These are phyloP conservation scores for Hestina assimilis DNA, from an alignment of 1,140 invertebrate species.

Conservation along the genomic window DNA sequence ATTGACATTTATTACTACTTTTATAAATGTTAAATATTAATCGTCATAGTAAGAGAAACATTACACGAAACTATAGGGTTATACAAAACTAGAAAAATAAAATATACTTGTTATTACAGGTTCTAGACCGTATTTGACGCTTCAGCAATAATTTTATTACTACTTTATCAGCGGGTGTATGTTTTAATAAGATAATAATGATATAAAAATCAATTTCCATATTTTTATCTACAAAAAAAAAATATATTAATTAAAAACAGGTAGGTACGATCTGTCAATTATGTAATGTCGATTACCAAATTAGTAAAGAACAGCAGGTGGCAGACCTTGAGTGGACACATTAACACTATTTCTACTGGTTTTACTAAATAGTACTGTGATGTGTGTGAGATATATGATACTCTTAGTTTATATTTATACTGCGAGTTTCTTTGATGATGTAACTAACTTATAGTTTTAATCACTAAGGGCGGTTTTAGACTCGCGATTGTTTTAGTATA, in stretches of 20 bases:
- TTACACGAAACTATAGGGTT: too few relatives aligned
- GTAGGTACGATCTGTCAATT: slow-evolving; percentile 17
- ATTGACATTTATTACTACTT: too few relatives aligned
- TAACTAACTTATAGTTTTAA: too few relatives aligned
- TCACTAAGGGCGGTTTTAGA: too few relatives aligned
- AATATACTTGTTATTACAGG: too few relatives aligned
- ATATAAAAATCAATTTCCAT: slow-evolving; percentile 17
- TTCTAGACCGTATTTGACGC: too few relatives aligned
- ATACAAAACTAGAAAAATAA: too few relatives aligned
- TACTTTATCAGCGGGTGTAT: slow-evolving; percentile 16
- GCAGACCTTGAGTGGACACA: slow-evolving; percentile 17
- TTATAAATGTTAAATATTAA: too few relatives aligned
- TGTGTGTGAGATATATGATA: not conserved
- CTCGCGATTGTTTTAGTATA: too few relatives aligned
- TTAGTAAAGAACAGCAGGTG: slow-evolving; percentile 20
- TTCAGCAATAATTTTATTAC: not conserved
- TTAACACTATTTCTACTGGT: slow-evolving; percentile 9
- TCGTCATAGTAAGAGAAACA: too few relatives aligned
- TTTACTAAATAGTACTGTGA: not conserved
- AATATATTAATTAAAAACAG: slow-evolving; percentile 19
- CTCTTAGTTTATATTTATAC: not conserved
- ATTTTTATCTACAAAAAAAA: slow-evolving; percentile 4
- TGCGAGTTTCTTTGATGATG: too few relatives aligned
- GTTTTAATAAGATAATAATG: slow-evolving; percentile 12
- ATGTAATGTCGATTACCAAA: slow-evolving; percentile 16